A percentile compares a stretch with the other conserved stretches of the same genome.
phyloP scores from a whole-genome alignment of 23 tunicate species.

The Pegea sp. region DNA sequence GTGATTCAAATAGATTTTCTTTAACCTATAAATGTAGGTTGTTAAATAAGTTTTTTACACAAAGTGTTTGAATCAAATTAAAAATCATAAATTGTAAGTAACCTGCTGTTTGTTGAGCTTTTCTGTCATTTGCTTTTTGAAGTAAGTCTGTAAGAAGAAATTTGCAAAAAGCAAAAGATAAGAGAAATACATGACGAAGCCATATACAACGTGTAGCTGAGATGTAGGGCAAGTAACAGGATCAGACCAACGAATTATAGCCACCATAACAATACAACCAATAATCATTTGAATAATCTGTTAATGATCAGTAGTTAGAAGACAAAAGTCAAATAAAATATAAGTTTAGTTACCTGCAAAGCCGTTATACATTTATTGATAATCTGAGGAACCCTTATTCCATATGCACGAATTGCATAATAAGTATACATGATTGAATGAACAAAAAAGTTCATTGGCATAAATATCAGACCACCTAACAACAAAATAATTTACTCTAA shows the following conservation, averaged over 20 bases:
- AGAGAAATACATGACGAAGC: conserved; percentile 42
- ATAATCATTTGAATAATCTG: conserved; percentile 71
- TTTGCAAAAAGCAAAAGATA: conserved; percentile 46
- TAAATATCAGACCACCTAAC: conserved; percentile 53
- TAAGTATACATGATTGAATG: conserved; percentile 78
- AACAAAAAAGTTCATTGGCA: conserved; percentile 39
- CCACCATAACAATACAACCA: conserved; percentile 18
- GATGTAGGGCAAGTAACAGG: conserved; percentile 7
- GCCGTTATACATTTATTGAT: conserved; percentile 18
- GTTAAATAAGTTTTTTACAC: too few species aligned
- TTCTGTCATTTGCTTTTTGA: too few species aligned
- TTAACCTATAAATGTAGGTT: too few species aligned
- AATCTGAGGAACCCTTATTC: conserved; percentile 18
- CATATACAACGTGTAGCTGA: conserved; percentile 9
- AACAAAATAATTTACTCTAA: too few species aligned
- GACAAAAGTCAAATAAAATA: background rate
- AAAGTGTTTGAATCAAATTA: too few species aligned
- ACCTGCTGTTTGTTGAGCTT: too few species aligned
- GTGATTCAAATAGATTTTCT: too few species aligned
- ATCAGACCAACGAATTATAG: conserved; percentile 4
- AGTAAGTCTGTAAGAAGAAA: too few species aligned
- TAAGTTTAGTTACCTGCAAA: conserved; percentile 18
- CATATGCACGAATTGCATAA: conserved; percentile 54
- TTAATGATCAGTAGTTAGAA: background rate
- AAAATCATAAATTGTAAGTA: too few species aligned